Conservation (phyloP, 2,797 vertebrate genomes). For the Sebastes alutus region DNA sequence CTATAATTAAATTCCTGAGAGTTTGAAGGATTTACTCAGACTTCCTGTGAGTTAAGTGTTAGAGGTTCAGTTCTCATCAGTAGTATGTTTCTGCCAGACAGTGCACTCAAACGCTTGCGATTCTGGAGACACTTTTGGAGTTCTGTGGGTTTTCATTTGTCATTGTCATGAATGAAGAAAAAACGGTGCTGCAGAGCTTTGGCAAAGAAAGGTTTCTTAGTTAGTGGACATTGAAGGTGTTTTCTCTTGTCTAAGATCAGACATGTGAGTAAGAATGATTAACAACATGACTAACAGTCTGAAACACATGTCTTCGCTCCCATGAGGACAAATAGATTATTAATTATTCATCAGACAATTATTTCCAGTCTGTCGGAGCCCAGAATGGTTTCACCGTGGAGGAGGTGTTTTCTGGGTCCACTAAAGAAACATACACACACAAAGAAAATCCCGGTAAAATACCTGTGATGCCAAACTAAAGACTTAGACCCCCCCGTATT, state of each 20-base stretch:
- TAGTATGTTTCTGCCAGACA: not conserved
- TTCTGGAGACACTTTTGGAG: not conserved
- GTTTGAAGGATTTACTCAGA: not conserved
- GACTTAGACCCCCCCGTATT: too few species aligned
- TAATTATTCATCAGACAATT: conserved; percentile 15
- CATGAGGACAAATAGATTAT: not conserved
- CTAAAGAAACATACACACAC: not conserved
- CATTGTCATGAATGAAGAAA: not conserved
- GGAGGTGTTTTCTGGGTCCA: too few species aligned
- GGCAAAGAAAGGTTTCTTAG: not conserved
- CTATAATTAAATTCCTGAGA: not conserved
- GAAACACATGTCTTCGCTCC: not conserved
- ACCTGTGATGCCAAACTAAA: not conserved
- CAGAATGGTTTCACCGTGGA: not conserved
- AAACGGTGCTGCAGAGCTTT: not conserved
- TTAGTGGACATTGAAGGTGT: not conserved
- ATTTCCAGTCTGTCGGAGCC: not conserved
- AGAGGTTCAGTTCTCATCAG: not conserved
- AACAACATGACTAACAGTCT: not conserved
- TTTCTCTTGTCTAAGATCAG: not conserved
- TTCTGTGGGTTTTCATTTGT: not conserved
- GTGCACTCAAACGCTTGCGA: not conserved
- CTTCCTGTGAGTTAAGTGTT: not conserved
- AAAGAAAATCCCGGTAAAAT: not conserved
- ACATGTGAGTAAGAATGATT: not conserved